A percentile compares a stretch with the other conserved stretches of the same genome.
Evolutionary conservation across 2,888 invertebrate genomes (phyloP).

Genomic region (Apodemia duryi): DNA sequence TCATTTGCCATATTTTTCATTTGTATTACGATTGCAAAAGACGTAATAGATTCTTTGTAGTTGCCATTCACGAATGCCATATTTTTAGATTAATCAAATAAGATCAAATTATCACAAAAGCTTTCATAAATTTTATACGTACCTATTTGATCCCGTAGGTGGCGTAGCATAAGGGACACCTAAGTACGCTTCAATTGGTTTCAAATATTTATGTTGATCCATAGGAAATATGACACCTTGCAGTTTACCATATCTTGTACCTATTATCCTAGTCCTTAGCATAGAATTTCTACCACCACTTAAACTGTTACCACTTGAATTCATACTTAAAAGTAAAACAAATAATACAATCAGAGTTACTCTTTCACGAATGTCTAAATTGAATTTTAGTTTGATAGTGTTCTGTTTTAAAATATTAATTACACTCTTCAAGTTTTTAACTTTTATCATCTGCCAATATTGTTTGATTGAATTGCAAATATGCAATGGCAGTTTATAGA

Average conservation of each 20-base stretch:
- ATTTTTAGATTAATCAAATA: no score
- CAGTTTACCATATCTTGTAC: conserved; percentile 90
- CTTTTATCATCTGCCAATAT: conserved; percentile 42
- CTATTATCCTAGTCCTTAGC: conserved; percentile 88
- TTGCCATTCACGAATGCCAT: no score
- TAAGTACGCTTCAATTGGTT: conserved; percentile 88
- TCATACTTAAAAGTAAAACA: conserved; percentile 53
- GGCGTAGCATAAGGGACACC: conserved; percentile 94
- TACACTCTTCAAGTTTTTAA: conserved; percentile 28
- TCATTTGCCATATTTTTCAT: no score
- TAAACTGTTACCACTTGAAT: conserved; percentile 61
- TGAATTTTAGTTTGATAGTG: conserved; percentile 34
- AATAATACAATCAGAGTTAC: conserved; percentile 54
- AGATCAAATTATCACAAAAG: background rate
- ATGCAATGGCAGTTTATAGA: conserved; percentile 67
- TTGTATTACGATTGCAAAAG: no score
- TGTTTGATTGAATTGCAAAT: conserved; percentile 74
- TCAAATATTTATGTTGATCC: conserved; percentile 87
- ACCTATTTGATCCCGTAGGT: conserved; percentile 89
- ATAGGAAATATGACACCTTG: conserved; percentile 90
- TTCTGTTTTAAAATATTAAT: conserved; percentile 35
- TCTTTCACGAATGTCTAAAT: conserved; percentile 39
- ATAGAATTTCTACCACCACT: conserved; percentile 81
- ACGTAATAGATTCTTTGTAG: no score
- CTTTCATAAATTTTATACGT: conserved; percentile 29